phyloP scores from a whole-genome alignment of 2,888 invertebrate genomes.

The Tholera decimalis region DNA sequence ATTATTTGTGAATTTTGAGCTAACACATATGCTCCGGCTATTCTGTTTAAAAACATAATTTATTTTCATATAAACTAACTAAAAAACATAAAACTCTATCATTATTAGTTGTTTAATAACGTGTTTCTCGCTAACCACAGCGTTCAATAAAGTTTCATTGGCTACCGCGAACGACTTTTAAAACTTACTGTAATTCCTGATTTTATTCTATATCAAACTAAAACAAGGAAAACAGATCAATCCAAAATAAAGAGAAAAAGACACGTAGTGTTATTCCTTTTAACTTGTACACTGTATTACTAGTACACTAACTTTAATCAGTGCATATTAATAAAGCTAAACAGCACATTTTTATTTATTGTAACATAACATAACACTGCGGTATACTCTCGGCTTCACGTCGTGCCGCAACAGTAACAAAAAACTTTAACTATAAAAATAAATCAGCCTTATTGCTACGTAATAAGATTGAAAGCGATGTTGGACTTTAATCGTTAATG shows the following conservation, averaged over 20 bases:
- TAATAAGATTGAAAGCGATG: neutral
- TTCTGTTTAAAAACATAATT: neutral
- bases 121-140: neutral
- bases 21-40: neutral
- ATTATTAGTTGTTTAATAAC: neutral
- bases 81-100: neutral
- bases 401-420: neutral
- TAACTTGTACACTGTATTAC: too few species aligned
- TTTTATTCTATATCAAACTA: too few species aligned
- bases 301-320: too few species aligned
- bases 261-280: too few species aligned
- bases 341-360: too few species aligned
- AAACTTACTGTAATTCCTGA: too few species aligned
- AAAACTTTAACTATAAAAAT: neutral
- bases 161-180: neutral
- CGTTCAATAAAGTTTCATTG: neutral
- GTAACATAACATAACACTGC: too few species aligned
- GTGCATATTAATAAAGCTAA: too few species aligned
- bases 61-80: neutral
- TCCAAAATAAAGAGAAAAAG: too few species aligned
- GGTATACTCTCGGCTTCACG: too few species aligned
- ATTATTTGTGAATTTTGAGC: neutral
- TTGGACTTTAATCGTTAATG: neutral
- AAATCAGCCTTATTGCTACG: neutral
- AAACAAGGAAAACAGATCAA: too few species aligned